These are phyloP conservation scores for Amblyjoppa fuscipennis DNA, from an alignment of 2,888 invertebrate genomes.

Conservation along the genomic window DNA sequence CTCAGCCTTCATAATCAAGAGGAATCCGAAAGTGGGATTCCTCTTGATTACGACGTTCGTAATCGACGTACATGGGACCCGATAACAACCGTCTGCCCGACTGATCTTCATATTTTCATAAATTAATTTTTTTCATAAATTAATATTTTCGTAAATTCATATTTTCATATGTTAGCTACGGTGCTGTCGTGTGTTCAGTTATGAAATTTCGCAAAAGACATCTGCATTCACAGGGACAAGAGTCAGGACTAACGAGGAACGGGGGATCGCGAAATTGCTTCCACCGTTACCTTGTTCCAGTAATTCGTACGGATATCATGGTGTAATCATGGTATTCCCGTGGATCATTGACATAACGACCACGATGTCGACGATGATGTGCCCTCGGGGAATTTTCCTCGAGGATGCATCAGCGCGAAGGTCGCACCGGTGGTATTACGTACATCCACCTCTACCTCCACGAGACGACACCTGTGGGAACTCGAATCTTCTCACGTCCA, in stretches of 20 bases:
- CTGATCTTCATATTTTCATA: too few species aligned
- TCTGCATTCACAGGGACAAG: neutral
- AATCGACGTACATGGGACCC: constrained; percentile 1
- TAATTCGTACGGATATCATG: constrained; percentile 59
- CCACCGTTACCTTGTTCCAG: constrained; percentile 53
- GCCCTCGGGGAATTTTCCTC: constrained; percentile 62
- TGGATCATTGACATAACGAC: constrained; percentile 70
- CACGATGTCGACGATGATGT: constrained; percentile 34
- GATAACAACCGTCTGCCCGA: neutral
- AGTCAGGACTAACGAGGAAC: constrained; percentile 51
- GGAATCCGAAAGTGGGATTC: too few species aligned
- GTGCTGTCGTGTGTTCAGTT: neutral
- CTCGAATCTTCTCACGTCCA: constrained; percentile 81
- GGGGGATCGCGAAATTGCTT: constrained; percentile 38
- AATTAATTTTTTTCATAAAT: too few species aligned
- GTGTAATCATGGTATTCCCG: constrained; percentile 55
- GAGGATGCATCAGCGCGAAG: constrained; percentile 72
- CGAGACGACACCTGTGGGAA: constrained; percentile 81
- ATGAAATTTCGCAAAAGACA: constrained; percentile 38
- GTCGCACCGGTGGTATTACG: constrained; percentile 70
- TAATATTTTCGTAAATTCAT: too few species aligned
- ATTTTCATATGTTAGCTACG: neutral
- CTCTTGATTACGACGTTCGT: too few species aligned
- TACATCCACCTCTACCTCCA: constrained; percentile 64
- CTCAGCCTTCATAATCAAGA: neutral